Conservation (phyloP, 2,797 vertebrate species). For the Hozukius guyotensis region DNA sequence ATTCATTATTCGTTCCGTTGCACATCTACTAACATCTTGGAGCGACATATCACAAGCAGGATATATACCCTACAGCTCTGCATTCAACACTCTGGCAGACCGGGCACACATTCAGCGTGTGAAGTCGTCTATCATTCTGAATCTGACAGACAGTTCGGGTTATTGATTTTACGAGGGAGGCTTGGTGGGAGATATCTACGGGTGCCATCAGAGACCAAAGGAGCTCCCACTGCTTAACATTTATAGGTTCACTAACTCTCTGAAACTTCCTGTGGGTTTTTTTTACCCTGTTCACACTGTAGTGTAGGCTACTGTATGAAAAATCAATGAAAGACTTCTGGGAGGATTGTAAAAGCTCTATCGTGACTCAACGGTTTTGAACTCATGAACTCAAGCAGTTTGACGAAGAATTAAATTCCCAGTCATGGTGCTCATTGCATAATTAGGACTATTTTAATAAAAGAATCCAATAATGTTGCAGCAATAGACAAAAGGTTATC, state of each 20-base stretch:
- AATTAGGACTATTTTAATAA: slow-evolving; percentile 1
- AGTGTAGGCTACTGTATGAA: neutral
- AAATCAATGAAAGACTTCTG: slow-evolving; percentile 31
- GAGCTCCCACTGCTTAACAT: slow-evolving; percentile 54
- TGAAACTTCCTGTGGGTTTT: slow-evolving; percentile 6
- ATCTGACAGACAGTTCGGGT: slow-evolving; percentile 46
- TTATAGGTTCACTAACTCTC: slow-evolving; percentile 45
- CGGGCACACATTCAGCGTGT: slow-evolving; percentile 21
- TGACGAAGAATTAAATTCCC: neutral
- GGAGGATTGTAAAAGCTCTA: slow-evolving; percentile 13
- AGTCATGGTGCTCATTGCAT: neutral
- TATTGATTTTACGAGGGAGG: slow-evolving; percentile 65
- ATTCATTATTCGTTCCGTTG: slow-evolving; percentile 58
- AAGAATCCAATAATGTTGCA: neutral
- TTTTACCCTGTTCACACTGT: neutral
- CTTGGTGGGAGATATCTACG: slow-evolving; percentile 41
- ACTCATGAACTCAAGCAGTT: slow-evolving; percentile 16
- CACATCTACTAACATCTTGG: slow-evolving; percentile 27
- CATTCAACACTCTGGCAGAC: slow-evolving; percentile 1
- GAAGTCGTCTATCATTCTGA: slow-evolving; percentile 48
- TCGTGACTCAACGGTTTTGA: slow-evolving; percentile 1
- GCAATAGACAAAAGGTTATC: neutral
- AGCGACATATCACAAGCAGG: slow-evolving; percentile 34
- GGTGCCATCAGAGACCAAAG: slow-evolving; percentile 45
- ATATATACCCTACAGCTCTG: slow-evolving; percentile 26